Evolutionary conservation across 2,113 vertebrate species (phyloP).

Genomic region (Tragelaphus buxtoni): DNA sequence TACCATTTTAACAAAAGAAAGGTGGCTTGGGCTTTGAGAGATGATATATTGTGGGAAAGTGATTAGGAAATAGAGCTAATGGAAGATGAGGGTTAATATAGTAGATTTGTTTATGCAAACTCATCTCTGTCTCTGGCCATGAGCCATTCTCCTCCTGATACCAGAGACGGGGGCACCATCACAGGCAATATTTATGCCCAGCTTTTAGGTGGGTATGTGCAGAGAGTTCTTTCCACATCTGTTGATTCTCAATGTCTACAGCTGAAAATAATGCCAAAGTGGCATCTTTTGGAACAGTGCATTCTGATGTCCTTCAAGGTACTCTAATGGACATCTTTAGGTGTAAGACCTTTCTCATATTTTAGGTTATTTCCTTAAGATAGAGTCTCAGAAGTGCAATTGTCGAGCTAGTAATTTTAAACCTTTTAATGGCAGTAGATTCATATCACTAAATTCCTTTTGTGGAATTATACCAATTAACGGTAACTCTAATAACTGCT

Average conservation of each 20-base stretch:
- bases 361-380: background rate
- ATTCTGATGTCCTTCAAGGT: background rate
- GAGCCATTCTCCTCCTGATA: background rate
- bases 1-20: background rate
- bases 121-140: background rate
- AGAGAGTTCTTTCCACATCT: background rate
- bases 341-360: background rate
- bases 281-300: background rate
- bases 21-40: background rate
- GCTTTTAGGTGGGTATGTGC: background rate
- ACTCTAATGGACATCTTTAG: background rate
- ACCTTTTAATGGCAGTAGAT: background rate
- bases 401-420: background rate
- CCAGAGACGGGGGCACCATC: background rate
- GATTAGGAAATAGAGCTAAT: background rate
- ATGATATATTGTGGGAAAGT: background rate
- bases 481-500: background rate
- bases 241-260: background rate
- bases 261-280: background rate
- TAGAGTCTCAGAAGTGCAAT: background rate
- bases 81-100: background rate
- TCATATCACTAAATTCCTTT: background rate
- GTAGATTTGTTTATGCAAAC: background rate
- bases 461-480: background rate
- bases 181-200: background rate